Percentiles rank a stretch among this genome's conserved stretches.
Evolutionary conservation across 2,888 invertebrate genomes (phyloP).

Genomic region (Agrotis ipsilon): DNA sequence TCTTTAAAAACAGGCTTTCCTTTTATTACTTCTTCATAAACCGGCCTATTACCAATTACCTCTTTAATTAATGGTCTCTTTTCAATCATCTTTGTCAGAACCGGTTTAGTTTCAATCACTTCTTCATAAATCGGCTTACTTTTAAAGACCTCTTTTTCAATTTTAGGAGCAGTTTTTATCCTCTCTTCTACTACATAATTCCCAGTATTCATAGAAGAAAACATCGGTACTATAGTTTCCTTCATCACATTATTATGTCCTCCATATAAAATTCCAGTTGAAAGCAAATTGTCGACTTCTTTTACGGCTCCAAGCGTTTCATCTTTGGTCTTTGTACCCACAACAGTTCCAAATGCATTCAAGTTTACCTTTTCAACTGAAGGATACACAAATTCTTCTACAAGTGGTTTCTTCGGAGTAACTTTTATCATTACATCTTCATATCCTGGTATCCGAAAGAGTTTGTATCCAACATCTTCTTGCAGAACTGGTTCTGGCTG

Average conservation of each 20-base stretch:
- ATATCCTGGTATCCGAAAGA: conserved; percentile 69
- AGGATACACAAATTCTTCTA: conserved; percentile 48
- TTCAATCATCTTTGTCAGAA: conserved; percentile 10
- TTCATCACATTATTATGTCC: conserved; percentile 47
- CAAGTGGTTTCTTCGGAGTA: background rate
- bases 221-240: conserved; percentile 45
- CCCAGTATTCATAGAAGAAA: conserved; percentile 10
- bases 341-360: conserved; percentile 39
- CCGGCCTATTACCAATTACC: background rate
- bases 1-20: background rate
- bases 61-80: conserved; percentile 2
- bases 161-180: background rate
- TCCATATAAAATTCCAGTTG: conserved; percentile 65
- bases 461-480: conserved; percentile 51
- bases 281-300: conserved; percentile 65
- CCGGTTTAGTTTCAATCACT: background rate
- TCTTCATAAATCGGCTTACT: conserved; percentile 5
- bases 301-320: conserved; percentile 68
- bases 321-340: conserved; percentile 65
- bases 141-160: background rate
- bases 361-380: conserved; percentile 37
- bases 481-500: conserved; percentile 25
- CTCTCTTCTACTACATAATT: conserved; percentile 13
- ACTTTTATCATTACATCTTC: conserved; percentile 69
- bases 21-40: conserved; percentile 3